Conservation (phyloP, 2,797 vertebrate species). For the Coregonus suidteri region DNA sequence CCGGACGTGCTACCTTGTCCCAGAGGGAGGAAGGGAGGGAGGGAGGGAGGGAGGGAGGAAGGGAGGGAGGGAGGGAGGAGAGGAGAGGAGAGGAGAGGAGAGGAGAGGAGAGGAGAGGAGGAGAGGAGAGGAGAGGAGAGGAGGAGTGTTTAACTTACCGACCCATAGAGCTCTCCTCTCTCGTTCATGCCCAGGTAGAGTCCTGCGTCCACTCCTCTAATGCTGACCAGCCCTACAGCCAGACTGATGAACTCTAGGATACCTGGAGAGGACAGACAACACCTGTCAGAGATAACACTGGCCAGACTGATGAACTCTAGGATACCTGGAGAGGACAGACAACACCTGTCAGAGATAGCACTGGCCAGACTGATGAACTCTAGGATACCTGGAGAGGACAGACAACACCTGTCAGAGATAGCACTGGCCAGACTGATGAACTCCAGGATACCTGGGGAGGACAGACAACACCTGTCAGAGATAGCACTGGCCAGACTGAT, state of each 20-base stretch:
- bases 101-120: background rate
- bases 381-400: too few species aligned
- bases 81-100: background rate
- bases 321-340: too few species aligned
- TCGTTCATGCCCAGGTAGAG: conserved; percentile 99
- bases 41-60: too few species aligned
- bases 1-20: too few species aligned
- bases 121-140: conserved; percentile 11
- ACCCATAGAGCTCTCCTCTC: conserved; percentile 96
- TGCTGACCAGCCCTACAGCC: conserved; percentile 98
- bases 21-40: too few species aligned
- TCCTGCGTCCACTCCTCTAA: conserved; percentile 95
- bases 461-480: too few species aligned
- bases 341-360: background rate
- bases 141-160: conserved; percentile 84
- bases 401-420: too few species aligned
- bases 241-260: conserved; percentile 99
- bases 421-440: too few species aligned
- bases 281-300: background rate
- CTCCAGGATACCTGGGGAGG: too few species aligned
- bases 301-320: background rate
- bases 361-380: background rate
- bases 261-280: conserved; percentile 69
- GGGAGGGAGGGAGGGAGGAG: too few species aligned
- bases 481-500: too few species aligned